A percentile compares a stretch with the other conserved stretches of the same genome.
These are phyloP conservation scores for Oscheius sp. DNA, from an alignment of 2,888 invertebrate genomes.

Conservation along the genomic window DNA sequence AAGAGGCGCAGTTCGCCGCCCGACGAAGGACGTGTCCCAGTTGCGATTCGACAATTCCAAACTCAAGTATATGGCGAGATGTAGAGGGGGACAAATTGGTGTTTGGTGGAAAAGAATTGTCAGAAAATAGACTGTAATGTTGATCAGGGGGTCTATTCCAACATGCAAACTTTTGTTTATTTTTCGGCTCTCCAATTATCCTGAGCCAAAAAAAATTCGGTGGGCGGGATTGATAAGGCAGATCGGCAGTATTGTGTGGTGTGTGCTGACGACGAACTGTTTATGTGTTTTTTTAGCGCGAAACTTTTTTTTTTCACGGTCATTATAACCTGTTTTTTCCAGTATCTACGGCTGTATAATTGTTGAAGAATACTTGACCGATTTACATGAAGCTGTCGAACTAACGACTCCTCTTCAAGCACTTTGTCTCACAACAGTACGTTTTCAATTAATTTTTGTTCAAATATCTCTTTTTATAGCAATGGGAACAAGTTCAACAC, in stretches of 20 bases:
- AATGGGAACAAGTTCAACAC: conserved; percentile 45
- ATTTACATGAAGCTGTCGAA: conserved; percentile 8
- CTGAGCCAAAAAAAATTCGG: too few species aligned
- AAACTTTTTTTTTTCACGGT: too few species aligned
- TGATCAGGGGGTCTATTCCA: too few species aligned
- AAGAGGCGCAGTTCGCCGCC: background rate
- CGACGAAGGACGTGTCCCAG: conserved; percentile 24
- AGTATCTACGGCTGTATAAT: conserved; percentile 6
- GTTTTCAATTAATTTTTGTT: background rate
- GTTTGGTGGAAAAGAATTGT: background rate
- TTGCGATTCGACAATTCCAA: conserved; percentile 20
- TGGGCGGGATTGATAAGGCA: too few species aligned
- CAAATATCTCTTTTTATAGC: conserved; percentile 26
- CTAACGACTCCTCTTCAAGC: conserved; percentile 1
- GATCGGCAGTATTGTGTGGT: too few species aligned
- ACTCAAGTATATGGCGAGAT: too few species aligned
- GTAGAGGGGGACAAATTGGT: background rate
- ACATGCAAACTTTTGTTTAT: too few species aligned
- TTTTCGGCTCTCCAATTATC: too few species aligned
- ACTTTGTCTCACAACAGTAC: conserved; percentile 21
- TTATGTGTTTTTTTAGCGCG: too few species aligned
- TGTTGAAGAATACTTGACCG: conserved; percentile 16
- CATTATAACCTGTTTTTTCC: background rate
- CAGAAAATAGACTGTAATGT: too few species aligned
- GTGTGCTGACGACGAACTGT: too few species aligned